phyloP scores from a whole-genome alignment of 1,140 invertebrate genomes.

The Papilio polytes region DNA sequence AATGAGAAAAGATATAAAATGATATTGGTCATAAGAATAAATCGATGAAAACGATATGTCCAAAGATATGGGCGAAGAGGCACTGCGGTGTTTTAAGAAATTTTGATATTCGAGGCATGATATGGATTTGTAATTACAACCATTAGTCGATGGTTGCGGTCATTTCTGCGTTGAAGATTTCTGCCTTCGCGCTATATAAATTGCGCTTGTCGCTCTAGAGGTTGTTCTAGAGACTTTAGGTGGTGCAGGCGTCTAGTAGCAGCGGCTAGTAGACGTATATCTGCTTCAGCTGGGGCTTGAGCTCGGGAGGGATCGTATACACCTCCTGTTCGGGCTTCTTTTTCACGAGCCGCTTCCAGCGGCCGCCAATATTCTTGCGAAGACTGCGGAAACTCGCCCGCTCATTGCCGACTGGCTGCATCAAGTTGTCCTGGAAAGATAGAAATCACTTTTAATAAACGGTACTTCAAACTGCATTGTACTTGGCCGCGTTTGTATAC shows the following conservation, averaged over 20 bases:
- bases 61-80: constrained; percentile 60
- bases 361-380: constrained; percentile 91
- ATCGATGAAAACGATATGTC: constrained; percentile 82
- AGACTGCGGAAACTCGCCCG: constrained; percentile 91
- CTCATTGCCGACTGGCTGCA: constrained; percentile 88
- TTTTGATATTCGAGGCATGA: constrained; percentile 76
- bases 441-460: constrained; percentile 48
- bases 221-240: constrained; percentile 44
- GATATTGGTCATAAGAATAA: constrained; percentile 75
- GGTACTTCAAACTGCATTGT: constrained; percentile 28
- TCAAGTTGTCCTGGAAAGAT: constrained; percentile 89
- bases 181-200: constrained; percentile 70
- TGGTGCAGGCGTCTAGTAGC: constrained; percentile 30
- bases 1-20: constrained; percentile 70
- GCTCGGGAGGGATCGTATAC: constrained; percentile 93
- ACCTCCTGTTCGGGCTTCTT: constrained; percentile 91
- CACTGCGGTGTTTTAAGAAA: constrained; percentile 64
- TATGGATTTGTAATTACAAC: constrained; percentile 71
- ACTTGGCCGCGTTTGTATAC: constrained; percentile 5
- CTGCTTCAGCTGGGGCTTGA: constrained; percentile 93
- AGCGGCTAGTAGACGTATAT: constrained; percentile 93
- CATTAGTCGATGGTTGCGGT: constrained; percentile 65
- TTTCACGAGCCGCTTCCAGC: constrained; percentile 91
- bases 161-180: constrained; percentile 68
- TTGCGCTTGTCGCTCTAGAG: constrained; percentile 48